These are phyloP conservation scores for Diadophis punctatus DNA, from an alignment of 2,113 vertebrate species.

Conservation along the genomic window DNA sequence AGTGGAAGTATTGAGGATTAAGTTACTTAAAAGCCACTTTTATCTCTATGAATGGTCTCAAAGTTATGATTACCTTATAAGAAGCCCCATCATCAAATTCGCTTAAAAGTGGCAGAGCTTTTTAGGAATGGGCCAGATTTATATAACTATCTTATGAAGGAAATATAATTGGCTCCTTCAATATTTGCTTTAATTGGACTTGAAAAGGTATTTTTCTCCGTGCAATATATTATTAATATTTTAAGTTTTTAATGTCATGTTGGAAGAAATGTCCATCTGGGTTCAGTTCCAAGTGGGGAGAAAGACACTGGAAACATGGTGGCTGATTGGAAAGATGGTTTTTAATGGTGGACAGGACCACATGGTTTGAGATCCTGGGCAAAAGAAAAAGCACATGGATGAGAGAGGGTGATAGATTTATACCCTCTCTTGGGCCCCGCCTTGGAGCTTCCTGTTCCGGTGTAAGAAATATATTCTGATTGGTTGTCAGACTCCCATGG, in stretches of 20 bases:
- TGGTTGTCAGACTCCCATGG: too few species aligned
- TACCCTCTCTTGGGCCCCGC: too few species aligned
- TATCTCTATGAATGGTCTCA: background rate
- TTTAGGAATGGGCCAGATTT: background rate
- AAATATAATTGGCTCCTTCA: background rate
- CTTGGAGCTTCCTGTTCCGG: too few species aligned
- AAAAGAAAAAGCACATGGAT: too few species aligned
- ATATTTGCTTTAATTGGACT: background rate
- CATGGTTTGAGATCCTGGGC: too few species aligned
- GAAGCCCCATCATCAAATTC: background rate
- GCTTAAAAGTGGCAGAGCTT: background rate
- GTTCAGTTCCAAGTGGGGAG: too few species aligned
- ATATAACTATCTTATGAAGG: background rate
- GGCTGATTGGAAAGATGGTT: too few species aligned
- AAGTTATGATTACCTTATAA: background rate
- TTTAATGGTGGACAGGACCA: too few species aligned
- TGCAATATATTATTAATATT: background rate
- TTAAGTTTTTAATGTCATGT: background rate
- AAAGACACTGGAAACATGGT: too few species aligned
- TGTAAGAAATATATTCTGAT: too few species aligned
- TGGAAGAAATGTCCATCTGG: too few species aligned
- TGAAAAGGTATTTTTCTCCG: background rate
- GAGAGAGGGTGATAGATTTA: too few species aligned
- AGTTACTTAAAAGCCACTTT: background rate
- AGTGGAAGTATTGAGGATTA: background rate